Evolutionary conservation across 2,113 vertebrate species (phyloP).

Genomic region (Macaca mulatta): DNA sequence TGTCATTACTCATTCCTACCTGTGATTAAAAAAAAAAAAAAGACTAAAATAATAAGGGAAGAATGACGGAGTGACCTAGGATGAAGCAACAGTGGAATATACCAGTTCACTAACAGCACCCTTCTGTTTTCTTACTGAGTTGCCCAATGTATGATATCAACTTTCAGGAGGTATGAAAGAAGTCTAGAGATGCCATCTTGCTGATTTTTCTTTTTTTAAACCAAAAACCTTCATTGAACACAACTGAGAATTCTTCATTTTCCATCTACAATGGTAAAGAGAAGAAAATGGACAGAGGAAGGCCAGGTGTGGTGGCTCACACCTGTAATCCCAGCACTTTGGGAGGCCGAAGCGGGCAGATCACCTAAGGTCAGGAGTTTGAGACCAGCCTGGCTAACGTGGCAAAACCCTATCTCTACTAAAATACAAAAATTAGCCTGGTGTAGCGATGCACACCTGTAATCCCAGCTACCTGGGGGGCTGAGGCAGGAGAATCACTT

Average conservation of each 20-base stretch:
- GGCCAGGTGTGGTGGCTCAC: no score
- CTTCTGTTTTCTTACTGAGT: rapidly evolving
- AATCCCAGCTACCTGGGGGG: no score
- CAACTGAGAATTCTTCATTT: background rate
- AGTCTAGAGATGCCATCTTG: background rate
- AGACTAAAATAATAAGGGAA: background rate
- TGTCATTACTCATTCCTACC: rapidly evolving
- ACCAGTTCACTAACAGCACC: rapidly evolving
- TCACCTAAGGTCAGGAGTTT: no score
- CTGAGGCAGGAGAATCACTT: no score
- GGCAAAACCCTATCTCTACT: no score
- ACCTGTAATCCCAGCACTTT: no score
- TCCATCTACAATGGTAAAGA: rapidly evolving
- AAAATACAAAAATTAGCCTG: no score
- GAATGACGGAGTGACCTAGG: rapidly evolving
- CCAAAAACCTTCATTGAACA: background rate
- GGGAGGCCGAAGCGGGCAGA: no score
- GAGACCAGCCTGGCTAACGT: no score
- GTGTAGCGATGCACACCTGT: no score
- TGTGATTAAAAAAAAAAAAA: background rate
- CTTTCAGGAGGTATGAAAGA: background rate
- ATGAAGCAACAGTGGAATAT: rapidly evolving
- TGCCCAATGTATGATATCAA: rapidly evolving
- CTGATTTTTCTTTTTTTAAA: background rate
- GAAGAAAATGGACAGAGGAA: background rate